Evolutionary conservation across 2,888 invertebrate genomes (phyloP).

Genomic region (Dysmachus trigonus): DNA sequence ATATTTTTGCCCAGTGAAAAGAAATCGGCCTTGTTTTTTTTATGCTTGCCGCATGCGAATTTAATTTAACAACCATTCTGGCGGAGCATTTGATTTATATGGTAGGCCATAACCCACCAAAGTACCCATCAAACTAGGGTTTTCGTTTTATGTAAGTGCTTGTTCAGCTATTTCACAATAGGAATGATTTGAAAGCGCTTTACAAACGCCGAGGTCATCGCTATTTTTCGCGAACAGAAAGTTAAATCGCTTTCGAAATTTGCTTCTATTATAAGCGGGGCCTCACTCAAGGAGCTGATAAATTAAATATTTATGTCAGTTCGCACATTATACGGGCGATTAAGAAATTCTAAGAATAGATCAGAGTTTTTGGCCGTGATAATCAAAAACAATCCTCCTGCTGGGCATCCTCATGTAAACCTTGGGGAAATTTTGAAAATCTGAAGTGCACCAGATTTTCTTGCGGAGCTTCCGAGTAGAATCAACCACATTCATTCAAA

Average conservation of each 20-base stretch:
- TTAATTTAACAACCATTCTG: neutral
- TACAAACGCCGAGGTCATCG: neutral
- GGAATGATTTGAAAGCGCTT: neutral
- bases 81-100: neutral
- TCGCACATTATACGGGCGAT: neutral
- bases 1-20: neutral
- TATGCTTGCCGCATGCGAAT: neutral
- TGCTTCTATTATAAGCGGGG: neutral
- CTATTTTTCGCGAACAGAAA: neutral
- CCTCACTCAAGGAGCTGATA: neutral
- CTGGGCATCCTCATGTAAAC: neutral
- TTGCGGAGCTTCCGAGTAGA: neutral
- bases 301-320: neutral
- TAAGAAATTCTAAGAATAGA: neutral
- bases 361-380: neutral
- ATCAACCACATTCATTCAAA: neutral
- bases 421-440: neutral
- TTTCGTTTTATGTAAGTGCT: neutral
- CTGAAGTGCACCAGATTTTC: neutral
- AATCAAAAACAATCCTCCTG: neutral
- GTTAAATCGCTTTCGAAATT: neutral
- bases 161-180: neutral
- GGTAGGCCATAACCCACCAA: neutral
- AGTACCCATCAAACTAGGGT: neutral
- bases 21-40: neutral